These are phyloP conservation scores for Corythucha ciliata DNA, from an alignment of 2,888 invertebrate species.

Conservation along the genomic window DNA sequence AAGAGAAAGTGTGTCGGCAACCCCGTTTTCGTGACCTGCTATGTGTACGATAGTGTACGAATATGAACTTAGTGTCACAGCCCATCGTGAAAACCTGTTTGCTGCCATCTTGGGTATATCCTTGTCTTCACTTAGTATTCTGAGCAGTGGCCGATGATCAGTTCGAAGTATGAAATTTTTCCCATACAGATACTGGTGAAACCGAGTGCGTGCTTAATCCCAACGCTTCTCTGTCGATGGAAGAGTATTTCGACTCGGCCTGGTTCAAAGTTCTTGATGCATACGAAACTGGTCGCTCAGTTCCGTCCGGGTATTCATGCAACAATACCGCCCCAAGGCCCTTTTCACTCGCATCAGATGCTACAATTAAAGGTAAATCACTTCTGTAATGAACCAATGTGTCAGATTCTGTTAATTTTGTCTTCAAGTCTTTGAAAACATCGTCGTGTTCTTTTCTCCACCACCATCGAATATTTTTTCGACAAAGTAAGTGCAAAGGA, in stretches of 20 bases:
- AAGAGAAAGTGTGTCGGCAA: background rate
- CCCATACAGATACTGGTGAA: slow-evolving; percentile 4
- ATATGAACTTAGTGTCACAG: background rate
- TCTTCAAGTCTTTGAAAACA: background rate
- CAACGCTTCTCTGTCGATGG: background rate
- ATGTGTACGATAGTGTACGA: background rate
- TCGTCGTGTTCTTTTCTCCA: background rate
- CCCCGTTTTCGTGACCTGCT: background rate
- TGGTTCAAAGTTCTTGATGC: slow-evolving; percentile 5
- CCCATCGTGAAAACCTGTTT: background rate
- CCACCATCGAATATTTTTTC: background rate
- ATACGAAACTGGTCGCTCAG: background rate
- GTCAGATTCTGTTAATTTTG: background rate
- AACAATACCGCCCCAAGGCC: slow-evolving; percentile 4
- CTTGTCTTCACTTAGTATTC: background rate
- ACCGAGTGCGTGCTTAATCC: background rate
- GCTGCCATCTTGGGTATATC: background rate
- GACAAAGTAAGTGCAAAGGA: background rate
- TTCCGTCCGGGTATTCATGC: slow-evolving; percentile 7
- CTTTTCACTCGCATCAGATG: slow-evolving; percentile 7
- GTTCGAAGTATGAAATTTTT: background rate
- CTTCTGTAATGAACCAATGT: slow-evolving; percentile 1
- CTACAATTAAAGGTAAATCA: background rate
- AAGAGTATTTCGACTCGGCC: background rate
- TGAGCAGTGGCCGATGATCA: slow-evolving; percentile 5